Percentiles rank a stretch among this genome's conserved stretches.
These are phyloP conservation scores for Lepisosteus oculatus DNA, from an alignment of 2,113 vertebrate species.

Conservation along the genomic window DNA sequence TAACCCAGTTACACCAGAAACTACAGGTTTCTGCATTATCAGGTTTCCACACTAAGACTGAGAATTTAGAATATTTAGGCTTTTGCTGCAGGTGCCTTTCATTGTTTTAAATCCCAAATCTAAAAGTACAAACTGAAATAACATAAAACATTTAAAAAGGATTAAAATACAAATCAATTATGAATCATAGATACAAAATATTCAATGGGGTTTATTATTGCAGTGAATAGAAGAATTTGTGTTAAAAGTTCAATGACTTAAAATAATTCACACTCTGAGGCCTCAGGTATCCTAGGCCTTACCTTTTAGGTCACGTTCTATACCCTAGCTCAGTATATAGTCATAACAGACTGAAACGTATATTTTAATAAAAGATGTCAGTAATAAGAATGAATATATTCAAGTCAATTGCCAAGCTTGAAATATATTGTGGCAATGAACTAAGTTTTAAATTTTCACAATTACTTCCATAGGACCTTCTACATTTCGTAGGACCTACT, in stretches of 20 bases:
- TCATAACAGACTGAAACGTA: constrained; percentile 60
- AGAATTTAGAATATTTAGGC: not conserved
- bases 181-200: constrained; percentile 24
- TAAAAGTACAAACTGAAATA: not conserved
- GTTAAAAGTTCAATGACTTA: constrained; percentile 39
- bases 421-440: constrained; percentile 51
- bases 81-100: not conserved
- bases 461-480: constrained; percentile 50
- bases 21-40: no score
- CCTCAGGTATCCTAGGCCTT: constrained; percentile 48
- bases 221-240: constrained; percentile 38
- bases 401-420: constrained; percentile 73
- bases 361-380: constrained; percentile 78
- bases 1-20: no score
- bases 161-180: constrained; percentile 31
- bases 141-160: constrained; percentile 31
- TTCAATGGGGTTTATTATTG: constrained; percentile 41
- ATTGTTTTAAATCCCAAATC: not conserved
- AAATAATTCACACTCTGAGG: constrained; percentile 56
- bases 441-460: constrained; percentile 59
- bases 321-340: constrained; percentile 41
- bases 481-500: constrained; percentile 58
- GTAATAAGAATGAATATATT: constrained; percentile 82
- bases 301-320: constrained; percentile 43
- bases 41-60: no score